Evolutionary conservation across 2,888 invertebrate genomes (phyloP).

Genomic region (Leistus spinibarbis): DNA sequence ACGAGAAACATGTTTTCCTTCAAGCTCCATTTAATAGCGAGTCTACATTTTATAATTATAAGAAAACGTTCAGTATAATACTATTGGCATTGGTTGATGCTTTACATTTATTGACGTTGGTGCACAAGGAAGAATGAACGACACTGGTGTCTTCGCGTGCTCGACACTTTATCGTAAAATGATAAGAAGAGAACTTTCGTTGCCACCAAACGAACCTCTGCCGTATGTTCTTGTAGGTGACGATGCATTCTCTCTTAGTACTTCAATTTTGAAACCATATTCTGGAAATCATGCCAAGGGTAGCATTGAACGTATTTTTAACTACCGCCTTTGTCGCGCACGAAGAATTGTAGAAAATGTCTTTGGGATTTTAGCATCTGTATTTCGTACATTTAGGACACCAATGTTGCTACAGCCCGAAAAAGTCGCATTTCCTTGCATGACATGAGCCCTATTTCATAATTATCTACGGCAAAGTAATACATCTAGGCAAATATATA

Average conservation of each 20-base stretch:
- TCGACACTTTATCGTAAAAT: neutral
- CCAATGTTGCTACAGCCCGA: slow-evolving; percentile 31
- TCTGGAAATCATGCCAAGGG: neutral
- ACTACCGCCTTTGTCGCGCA: slow-evolving; percentile 7
- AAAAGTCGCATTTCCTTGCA: slow-evolving; percentile 12
- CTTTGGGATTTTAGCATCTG: slow-evolving; percentile 23
- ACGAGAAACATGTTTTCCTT: slow-evolving; percentile 47
- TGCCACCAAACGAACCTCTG: neutral
- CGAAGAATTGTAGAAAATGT: slow-evolving; percentile 13
- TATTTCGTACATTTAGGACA: slow-evolving; percentile 34
- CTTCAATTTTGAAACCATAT: slow-evolving; percentile 13
- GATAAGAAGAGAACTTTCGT: neutral
- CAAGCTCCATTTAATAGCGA: slow-evolving; percentile 43
- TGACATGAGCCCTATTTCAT: slow-evolving; percentile 22
- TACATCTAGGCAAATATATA: slow-evolving; percentile 19
- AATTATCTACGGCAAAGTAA: slow-evolving; percentile 34
- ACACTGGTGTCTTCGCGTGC: neutral
- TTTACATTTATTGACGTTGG: neutral
- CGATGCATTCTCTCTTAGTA: neutral
- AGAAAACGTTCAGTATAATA: slow-evolving; percentile 44
- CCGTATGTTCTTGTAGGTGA: slow-evolving; percentile 10
- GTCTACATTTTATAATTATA: slow-evolving; percentile 45
- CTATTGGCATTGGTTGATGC: slow-evolving; percentile 48
- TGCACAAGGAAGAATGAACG: neutral
- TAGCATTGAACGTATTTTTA: slow-evolving; percentile 5